Conservation (phyloP, 1,140 invertebrate genomes). For the Penaeus vannamei region DNA sequence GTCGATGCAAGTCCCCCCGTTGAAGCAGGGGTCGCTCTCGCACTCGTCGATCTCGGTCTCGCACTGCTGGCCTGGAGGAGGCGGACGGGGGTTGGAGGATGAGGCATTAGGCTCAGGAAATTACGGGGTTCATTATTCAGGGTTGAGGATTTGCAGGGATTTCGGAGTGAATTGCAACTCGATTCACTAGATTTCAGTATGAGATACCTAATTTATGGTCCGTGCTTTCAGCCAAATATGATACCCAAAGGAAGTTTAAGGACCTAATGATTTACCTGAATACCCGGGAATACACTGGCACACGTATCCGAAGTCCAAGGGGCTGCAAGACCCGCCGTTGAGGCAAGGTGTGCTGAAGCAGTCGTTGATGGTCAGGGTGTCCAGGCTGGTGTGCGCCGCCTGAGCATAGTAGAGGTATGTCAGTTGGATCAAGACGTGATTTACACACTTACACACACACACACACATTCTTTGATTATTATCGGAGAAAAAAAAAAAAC, state of each 20-base stretch:
- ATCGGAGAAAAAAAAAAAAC: too few species aligned
- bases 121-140: too few species aligned
- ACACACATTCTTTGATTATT: not conserved
- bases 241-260: too few species aligned
- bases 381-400: constrained; percentile 58
- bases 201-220: not conserved
- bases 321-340: constrained; percentile 78
- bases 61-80: constrained; percentile 70
- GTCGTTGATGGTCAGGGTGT: constrained; percentile 77
- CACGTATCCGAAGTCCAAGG: constrained; percentile 69
- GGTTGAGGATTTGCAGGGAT: too few species aligned
- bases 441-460: not conserved
- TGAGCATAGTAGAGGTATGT: not conserved
- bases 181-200: not conserved
- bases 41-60: constrained; percentile 78
- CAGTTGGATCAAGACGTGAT: too few species aligned
- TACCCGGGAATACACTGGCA: constrained; percentile 69
- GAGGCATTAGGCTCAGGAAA: not conserved
- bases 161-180: too few species aligned
- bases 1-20: constrained; percentile 75
- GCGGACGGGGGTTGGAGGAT: too few species aligned
- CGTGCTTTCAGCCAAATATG: too few species aligned
- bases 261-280: constrained; percentile 63
- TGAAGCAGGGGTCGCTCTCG: constrained; percentile 73
- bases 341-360: constrained; percentile 75